Conservation (phyloP, 1,140 invertebrate genomes). For the Zaprionus taronus region DNA sequence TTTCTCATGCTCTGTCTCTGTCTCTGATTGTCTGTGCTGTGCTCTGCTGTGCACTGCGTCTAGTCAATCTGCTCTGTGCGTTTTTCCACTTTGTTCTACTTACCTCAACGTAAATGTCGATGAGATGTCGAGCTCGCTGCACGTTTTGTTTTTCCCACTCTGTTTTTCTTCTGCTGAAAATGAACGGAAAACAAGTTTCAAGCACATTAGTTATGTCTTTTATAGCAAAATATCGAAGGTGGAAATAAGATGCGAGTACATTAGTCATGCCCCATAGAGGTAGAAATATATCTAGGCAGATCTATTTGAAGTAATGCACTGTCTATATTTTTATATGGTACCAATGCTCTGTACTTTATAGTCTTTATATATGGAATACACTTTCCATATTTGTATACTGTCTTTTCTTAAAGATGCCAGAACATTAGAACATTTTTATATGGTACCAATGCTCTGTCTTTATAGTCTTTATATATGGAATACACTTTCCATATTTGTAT, state of each 20-base stretch:
- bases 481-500: too few relatives aligned
- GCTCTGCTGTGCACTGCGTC: background rate
- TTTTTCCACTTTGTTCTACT: constrained; percentile 7
- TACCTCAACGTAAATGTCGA: constrained; percentile 1
- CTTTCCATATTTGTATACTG: too few relatives aligned
- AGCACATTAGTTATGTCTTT: constrained; percentile 2
- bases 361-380: background rate
- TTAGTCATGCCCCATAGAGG: background rate
- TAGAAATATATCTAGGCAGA: background rate
- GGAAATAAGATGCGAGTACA: background rate
- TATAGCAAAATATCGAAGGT: background rate
- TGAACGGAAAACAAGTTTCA: constrained; percentile 5
- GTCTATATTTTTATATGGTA: too few relatives aligned
- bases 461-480: too few relatives aligned
- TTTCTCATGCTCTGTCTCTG: background rate
- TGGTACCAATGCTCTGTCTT: too few relatives aligned
- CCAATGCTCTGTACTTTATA: too few relatives aligned
- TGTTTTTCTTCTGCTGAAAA: background rate
- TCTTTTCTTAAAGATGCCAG: too few relatives aligned
- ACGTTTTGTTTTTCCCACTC: background rate
- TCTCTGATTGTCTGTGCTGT: background rate
- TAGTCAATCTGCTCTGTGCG: constrained; percentile 3
- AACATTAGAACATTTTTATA: too few relatives aligned
- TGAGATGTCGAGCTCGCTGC: background rate
- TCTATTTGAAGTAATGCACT: too few relatives aligned